Conservation (phyloP, 2,888 invertebrate genomes). For the Pheosia gnoma region DNA sequence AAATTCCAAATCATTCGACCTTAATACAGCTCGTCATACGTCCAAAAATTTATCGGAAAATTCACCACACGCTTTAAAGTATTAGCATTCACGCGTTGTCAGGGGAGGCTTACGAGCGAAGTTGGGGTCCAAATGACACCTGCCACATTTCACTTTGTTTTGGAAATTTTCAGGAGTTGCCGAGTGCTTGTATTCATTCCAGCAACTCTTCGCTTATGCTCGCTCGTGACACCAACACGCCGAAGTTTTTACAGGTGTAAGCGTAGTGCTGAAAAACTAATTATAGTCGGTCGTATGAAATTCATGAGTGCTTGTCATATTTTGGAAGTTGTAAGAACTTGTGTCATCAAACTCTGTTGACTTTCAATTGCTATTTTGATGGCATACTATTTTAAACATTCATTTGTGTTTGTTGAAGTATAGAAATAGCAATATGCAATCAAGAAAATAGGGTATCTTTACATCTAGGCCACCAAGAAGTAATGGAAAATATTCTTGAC, state of each 20-base stretch:
- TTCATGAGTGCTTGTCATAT: neutral
- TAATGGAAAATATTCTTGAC: too few relatives aligned
- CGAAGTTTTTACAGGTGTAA: constrained; percentile 4
- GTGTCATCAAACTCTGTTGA: neutral
- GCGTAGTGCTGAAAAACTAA: constrained; percentile 4
- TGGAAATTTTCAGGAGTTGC: constrained; percentile 47
- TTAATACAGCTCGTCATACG: constrained; percentile 9
- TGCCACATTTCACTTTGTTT: constrained; percentile 49
- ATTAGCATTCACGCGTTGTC: constrained; percentile 48
- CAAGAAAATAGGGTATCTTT: too few relatives aligned
- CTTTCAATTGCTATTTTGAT: neutral
- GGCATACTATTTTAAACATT: too few relatives aligned
- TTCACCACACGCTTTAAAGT: constrained; percentile 33
- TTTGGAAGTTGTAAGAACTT: constrained; percentile 3
- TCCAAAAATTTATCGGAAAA: constrained; percentile 36
- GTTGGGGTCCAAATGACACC: constrained; percentile 47
- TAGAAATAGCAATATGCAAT: too few relatives aligned
- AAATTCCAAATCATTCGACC: constrained; percentile 5
- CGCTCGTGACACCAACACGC: constrained; percentile 19
- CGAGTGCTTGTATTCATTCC: constrained; percentile 34
- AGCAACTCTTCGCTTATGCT: constrained; percentile 27
- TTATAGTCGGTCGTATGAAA: neutral
- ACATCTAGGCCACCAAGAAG: too few relatives aligned
- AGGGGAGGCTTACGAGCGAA: constrained; percentile 41
- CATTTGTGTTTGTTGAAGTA: too few relatives aligned